A percentile compares a stretch with the other conserved stretches of the same genome.
Conservation (phyloP, 2,113 vertebrate species). For the Strigops habroptila region DNA sequence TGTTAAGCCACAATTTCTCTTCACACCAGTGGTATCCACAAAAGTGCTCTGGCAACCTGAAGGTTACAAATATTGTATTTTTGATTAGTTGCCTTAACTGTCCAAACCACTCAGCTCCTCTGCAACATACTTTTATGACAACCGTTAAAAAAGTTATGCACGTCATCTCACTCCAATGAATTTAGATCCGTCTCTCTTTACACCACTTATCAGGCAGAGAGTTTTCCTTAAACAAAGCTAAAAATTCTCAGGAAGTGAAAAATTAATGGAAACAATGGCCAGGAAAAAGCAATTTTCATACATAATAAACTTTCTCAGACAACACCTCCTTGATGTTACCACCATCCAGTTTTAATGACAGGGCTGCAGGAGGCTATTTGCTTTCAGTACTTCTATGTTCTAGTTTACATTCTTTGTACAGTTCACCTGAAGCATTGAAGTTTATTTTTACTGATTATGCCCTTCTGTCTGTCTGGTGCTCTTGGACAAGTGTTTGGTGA, state of each 20-base stretch:
- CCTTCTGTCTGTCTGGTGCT: not conserved
- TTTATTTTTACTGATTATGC: not conserved
- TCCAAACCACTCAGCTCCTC: not conserved
- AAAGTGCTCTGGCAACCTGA: not conserved
- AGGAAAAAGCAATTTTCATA: not conserved
- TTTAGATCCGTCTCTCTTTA: not conserved
- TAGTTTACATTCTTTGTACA: not conserved
- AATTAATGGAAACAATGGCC: not conserved
- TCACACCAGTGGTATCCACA: slow-evolving; percentile 11
- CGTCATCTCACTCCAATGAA: not conserved
- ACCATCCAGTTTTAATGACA: not conserved
- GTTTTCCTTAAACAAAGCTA: not conserved
- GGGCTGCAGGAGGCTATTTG: not conserved
- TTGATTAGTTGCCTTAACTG: not conserved
- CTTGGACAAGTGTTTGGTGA: not conserved
- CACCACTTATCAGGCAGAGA: not conserved
- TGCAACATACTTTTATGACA: not conserved
- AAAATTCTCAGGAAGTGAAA: not conserved
- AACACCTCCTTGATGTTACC: not conserved
- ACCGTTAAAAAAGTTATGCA: not conserved
- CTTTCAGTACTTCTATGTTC: not conserved
- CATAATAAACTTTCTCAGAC: not conserved
- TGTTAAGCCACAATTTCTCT: slow-evolving; percentile 35
- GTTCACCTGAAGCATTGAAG: not conserved
- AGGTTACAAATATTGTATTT: not conserved